These are phyloP conservation scores for Leptinotarsa undecemlineata DNA, from an alignment of 1,140 invertebrate species.

Conservation along the genomic window DNA sequence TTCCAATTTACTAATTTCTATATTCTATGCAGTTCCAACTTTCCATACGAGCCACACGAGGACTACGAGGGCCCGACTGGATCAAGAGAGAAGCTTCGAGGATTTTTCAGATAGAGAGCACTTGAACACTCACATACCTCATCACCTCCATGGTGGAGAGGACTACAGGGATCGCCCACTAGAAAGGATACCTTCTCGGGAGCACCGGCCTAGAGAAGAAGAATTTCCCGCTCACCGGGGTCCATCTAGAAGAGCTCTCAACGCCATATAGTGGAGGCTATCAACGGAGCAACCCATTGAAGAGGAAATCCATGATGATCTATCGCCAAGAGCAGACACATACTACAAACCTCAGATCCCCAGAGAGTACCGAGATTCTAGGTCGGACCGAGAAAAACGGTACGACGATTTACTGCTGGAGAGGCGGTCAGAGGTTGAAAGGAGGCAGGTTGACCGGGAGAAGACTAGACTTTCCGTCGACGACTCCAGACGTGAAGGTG, in stretches of 20 bases:
- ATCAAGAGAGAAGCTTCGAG: constrained; percentile 56
- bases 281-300: constrained; percentile 56
- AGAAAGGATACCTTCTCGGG: constrained; percentile 45
- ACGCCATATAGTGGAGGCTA: constrained; percentile 60
- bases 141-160: constrained; percentile 44
- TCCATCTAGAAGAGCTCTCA: constrained; percentile 58
- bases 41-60: constrained; percentile 51
- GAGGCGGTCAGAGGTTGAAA: constrained; percentile 35
- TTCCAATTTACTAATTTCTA: neutral
- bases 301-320: constrained; percentile 54
- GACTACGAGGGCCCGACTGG: constrained; percentile 49
- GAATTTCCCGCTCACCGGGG: constrained; percentile 59
- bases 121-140: constrained; percentile 40
- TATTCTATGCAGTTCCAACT: constrained; percentile 43
- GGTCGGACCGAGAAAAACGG: constrained; percentile 36
- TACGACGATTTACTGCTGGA: constrained; percentile 36
- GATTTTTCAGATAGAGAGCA: constrained; percentile 53
- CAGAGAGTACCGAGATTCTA: constrained; percentile 51
- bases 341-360: constrained; percentile 54
- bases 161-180: constrained; percentile 48
- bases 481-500: constrained; percentile 10
- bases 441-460: constrained; percentile 35
- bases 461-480: constrained; percentile 30
- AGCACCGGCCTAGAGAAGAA: constrained; percentile 48
- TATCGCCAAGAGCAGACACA: constrained; percentile 44